Percentiles rank a stretch among this genome's conserved stretches.
phyloP scores from a whole-genome alignment of 1,140 invertebrate genomes.

The Caerostris extrusa region DNA sequence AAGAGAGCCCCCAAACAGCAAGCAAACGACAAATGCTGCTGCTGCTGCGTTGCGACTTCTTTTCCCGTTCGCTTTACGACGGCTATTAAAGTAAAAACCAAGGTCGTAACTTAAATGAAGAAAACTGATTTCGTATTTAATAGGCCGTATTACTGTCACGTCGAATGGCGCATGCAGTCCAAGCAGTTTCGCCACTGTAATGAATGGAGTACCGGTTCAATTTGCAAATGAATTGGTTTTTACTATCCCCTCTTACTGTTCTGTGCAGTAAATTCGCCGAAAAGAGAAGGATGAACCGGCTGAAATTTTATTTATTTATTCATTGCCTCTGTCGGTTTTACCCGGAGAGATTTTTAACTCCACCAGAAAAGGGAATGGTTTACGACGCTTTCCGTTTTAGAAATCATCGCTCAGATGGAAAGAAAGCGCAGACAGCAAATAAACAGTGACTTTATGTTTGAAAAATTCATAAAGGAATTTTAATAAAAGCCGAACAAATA shows the following conservation, averaged over 20 bases:
- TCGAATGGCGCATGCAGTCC: not conserved
- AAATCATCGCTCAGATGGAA: not conserved
- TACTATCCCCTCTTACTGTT: not conserved
- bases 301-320: slow-evolving; percentile 12
- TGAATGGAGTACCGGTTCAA: slow-evolving; percentile 35
- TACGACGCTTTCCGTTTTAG: not conserved
- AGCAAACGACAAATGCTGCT: not conserved
- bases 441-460: no score
- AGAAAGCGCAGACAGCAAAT: not conserved
- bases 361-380: not conserved
- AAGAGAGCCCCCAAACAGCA: not conserved
- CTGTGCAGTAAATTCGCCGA: not conserved
- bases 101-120: slow-evolving; percentile 31
- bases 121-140: slow-evolving; percentile 43
- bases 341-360: not conserved
- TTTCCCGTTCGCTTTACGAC: not conserved
- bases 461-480: no score
- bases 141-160: slow-evolving; percentile 38
- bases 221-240: slow-evolving; percentile 36
- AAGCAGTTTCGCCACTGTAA: not conserved
- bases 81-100: slow-evolving; percentile 36
- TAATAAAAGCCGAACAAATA: no score
- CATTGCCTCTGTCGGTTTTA: not conserved
- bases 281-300: not conserved
- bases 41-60: not conserved